phyloP scores from a whole-genome alignment of 2,797 vertebrate species.

The Acanthurus tractus region DNA sequence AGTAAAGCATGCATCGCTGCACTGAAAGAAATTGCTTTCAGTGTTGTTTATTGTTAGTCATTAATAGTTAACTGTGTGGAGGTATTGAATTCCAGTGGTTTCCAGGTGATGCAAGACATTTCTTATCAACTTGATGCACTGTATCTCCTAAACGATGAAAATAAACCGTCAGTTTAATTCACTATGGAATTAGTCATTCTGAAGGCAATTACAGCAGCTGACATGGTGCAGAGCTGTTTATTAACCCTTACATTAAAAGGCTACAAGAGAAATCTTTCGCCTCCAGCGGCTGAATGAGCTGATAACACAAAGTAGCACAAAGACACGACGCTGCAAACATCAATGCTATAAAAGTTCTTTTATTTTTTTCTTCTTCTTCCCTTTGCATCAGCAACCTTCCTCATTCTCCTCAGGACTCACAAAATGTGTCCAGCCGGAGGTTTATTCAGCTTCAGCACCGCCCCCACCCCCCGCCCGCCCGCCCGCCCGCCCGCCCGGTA shows the following conservation, averaged over 20 bases:
- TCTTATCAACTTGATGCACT: constrained; percentile 55
- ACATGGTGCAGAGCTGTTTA: constrained; percentile 56
- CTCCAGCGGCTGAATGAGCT: constrained; percentile 45
- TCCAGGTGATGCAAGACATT: constrained; percentile 29
- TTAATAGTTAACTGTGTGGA: constrained; percentile 59
- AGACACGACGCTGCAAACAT: constrained; percentile 24
- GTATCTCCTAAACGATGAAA: constrained; percentile 61
- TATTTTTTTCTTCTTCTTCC: constrained; percentile 21
- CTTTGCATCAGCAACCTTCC: constrained; percentile 25
- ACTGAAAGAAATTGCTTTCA: constrained; percentile 40
- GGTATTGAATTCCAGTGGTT: constrained; percentile 48
- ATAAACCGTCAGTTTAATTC: constrained; percentile 69
- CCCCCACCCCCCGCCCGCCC: too few relatives aligned
- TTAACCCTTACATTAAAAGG: constrained; percentile 65
- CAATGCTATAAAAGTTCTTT: constrained; percentile 22
- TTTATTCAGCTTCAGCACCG: constrained; percentile 49
- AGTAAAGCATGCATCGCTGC: constrained; percentile 31
- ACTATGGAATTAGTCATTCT: constrained; percentile 70
- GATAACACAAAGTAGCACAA: constrained; percentile 46
- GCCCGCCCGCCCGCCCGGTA: constrained; percentile 21
- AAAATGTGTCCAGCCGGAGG: constrained; percentile 44
- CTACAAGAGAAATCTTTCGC: constrained; percentile 41
- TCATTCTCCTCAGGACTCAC: constrained; percentile 35
- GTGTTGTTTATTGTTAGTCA: constrained; percentile 61
- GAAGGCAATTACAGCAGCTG: constrained; percentile 67